Evolutionary conservation across 2,888 invertebrate genomes (phyloP), one percentile per base, ranked within the genome.

Genomic region (Lysandra coridon): DNA sequence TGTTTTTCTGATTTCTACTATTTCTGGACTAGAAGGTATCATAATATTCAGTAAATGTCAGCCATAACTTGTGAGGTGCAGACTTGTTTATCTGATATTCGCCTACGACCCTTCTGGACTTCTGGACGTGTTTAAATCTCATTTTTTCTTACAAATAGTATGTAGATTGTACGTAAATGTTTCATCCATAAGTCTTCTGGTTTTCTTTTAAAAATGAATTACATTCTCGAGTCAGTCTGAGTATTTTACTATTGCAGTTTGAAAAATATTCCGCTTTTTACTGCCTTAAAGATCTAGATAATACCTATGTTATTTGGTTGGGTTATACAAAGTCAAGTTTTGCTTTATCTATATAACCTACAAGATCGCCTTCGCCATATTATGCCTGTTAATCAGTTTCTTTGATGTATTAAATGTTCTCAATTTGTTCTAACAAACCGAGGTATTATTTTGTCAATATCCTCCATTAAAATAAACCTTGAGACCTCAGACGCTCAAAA

Each of bases 31-130:
- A 14, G 4, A 69, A 69, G 69, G 69, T 33, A 69, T 69, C 33
- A 33, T 69, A 37, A 76, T 76, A 53, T 76, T 33, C 49, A 76
- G 49, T 53, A 33, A 53, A 53, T 57, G 57, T 17, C 53, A 76
- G 57, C 76, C 33, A 57, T 76, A 76, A 76, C 76, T 76, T 57
- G 76, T 17, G 12, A 44, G 76, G 76, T 33, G 76, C 33, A 53
- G 76, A 76, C 53, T 33, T 57, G 76, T 33, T 23, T 76, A 76
- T 76, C 57, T 57, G 76, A 76, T 53, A 14, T 33, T 14, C 53
- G 76, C 53, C 76, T 53, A 76, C 76, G 57, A 57, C 33, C 5
- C 49, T 10, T 14, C 49, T 33, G 33, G 14, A 57, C 49, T 10
- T 14, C 49, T 33, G 33, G 14, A 57, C 76, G 2, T 14, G 76